Percentiles rank a stretch among this genome's conserved stretches.
These are phyloP conservation scores for Notarius lentiginosus DNA, from an alignment of 2,113 vertebrate species.

Conservation along the genomic window DNA sequence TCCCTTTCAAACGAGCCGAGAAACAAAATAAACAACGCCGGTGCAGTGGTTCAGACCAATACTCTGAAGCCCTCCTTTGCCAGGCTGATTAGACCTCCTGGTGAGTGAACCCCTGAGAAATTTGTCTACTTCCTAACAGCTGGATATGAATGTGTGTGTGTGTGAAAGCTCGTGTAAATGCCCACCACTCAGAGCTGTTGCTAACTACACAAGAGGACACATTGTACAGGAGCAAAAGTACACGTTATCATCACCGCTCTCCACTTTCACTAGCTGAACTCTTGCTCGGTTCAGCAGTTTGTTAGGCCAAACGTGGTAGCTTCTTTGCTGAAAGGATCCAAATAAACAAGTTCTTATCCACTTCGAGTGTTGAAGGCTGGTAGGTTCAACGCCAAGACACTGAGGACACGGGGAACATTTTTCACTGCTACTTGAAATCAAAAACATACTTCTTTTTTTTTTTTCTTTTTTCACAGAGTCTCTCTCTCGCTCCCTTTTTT, in stretches of 20 bases:
- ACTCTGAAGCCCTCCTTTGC: slow-evolving; percentile 53
- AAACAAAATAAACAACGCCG: slow-evolving; percentile 71
- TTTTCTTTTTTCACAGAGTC: background rate
- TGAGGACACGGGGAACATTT: background rate
- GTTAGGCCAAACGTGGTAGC: background rate
- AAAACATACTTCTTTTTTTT: slow-evolving; percentile 24
- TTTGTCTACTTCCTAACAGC: slow-evolving; percentile 69
- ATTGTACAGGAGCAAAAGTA: slow-evolving; percentile 18
- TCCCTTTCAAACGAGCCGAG: slow-evolving; percentile 66
- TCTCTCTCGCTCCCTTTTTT: background rate
- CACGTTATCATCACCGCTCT: slow-evolving; percentile 16
- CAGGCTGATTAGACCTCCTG: slow-evolving; percentile 47
- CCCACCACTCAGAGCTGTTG: slow-evolving; percentile 12
- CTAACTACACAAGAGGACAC: background rate
- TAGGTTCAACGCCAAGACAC: background rate
- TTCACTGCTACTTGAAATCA: slow-evolving; percentile 51
- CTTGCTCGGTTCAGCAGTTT: background rate
- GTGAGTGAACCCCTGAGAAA: slow-evolving; percentile 65
- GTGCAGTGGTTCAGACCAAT: slow-evolving; percentile 44
- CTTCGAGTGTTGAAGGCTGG: slow-evolving; percentile 19
- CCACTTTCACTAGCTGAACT: background rate
- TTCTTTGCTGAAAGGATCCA: slow-evolving; percentile 20
- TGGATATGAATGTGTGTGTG: slow-evolving; percentile 63
- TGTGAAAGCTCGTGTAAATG: background rate
- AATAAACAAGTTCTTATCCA: slow-evolving; percentile 37